A percentile compares a stretch with the other conserved stretches of the same genome.
Evolutionary conservation across 2,797 vertebrate species (phyloP).

Genomic region (Parotocinclus haroldoi): DNA sequence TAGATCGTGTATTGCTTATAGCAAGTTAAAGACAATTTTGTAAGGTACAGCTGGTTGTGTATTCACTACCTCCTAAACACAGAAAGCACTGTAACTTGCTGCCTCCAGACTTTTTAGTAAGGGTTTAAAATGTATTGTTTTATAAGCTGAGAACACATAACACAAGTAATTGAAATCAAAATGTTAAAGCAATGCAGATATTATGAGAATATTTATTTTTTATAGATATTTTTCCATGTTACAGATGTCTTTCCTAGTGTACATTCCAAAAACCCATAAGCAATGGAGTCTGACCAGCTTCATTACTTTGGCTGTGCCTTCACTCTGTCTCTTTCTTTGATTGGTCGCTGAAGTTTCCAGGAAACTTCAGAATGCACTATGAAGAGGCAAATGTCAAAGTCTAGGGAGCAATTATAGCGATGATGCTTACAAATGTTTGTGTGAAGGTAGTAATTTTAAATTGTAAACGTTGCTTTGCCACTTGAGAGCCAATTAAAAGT

Average conservation of each 20-base stretch:
- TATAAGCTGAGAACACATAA: constrained; percentile 19
- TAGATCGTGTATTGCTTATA: no score
- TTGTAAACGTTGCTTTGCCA: constrained; percentile 26
- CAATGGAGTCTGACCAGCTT: constrained; percentile 47
- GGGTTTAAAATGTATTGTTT: constrained; percentile 1
- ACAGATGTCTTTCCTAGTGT: constrained; percentile 52
- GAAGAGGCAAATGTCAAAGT: constrained; percentile 24
- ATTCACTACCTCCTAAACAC: neutral
- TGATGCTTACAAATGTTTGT: neutral
- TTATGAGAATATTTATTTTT: constrained; percentile 74
- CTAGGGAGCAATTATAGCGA: constrained; percentile 4
- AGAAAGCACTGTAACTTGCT: constrained; percentile 27
- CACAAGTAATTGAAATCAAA: constrained; percentile 29
- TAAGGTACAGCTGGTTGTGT: neutral
- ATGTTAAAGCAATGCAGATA: constrained; percentile 62
- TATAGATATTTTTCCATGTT: neutral
- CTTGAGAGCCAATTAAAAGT: constrained; percentile 11
- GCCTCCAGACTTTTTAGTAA: neutral
- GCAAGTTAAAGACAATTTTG: no score
- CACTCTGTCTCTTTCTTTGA: constrained; percentile 45
- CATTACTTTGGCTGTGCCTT: constrained; percentile 65
- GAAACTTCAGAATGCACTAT: constrained; percentile 21
- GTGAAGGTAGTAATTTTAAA: constrained; percentile 8
- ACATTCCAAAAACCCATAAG: constrained; percentile 66
- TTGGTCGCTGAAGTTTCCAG: constrained; percentile 36